These are phyloP conservation scores for Netelia virgata DNA, from an alignment of 2,888 invertebrate species.

Conservation along the genomic window DNA sequence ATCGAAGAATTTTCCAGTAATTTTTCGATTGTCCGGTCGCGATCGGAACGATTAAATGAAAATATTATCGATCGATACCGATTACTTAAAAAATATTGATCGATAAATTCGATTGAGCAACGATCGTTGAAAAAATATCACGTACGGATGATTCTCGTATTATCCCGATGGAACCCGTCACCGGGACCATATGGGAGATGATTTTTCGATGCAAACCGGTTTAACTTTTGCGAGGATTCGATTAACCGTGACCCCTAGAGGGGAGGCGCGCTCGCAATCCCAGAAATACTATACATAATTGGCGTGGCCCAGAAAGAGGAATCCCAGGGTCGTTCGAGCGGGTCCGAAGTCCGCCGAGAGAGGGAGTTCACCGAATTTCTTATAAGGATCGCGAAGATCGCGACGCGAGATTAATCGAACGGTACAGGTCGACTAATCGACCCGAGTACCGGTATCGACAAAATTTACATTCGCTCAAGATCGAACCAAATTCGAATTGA, in stretches of 20 bases:
- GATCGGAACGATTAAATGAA: not conserved
- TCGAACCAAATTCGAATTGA: not conserved
- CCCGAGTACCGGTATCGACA: not conserved
- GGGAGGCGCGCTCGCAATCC: slow-evolving; percentile 33
- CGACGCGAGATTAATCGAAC: slow-evolving; percentile 23
- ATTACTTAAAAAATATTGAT: not conserved
- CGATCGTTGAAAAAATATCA: too few relatives aligned
- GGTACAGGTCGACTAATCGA: slow-evolving; percentile 23
- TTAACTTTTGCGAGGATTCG: slow-evolving; percentile 53
- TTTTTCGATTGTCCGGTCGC: not conserved
- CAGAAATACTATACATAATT: slow-evolving; percentile 59
- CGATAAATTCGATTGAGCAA: too few relatives aligned
- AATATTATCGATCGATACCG: slow-evolving; percentile 2
- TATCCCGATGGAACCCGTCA: not conserved
- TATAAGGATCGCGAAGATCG: slow-evolving; percentile 20
- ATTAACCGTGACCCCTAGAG: slow-evolving; percentile 63
- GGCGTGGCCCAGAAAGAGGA: slow-evolving; percentile 53
- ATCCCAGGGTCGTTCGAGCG: slow-evolving; percentile 28
- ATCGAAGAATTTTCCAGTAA: not conserved
- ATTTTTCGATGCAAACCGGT: slow-evolving; percentile 63
- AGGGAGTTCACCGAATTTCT: slow-evolving; percentile 36
- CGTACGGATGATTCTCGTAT: too few relatives aligned
- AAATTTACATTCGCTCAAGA: not conserved
- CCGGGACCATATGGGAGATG: slow-evolving; percentile 8
- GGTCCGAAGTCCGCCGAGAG: slow-evolving; percentile 27